A percentile compares a stretch with the other conserved stretches of the same genome.
phyloP scores from a whole-genome alignment of 2,888 invertebrate species.

The Pantelozetes paolii region DNA sequence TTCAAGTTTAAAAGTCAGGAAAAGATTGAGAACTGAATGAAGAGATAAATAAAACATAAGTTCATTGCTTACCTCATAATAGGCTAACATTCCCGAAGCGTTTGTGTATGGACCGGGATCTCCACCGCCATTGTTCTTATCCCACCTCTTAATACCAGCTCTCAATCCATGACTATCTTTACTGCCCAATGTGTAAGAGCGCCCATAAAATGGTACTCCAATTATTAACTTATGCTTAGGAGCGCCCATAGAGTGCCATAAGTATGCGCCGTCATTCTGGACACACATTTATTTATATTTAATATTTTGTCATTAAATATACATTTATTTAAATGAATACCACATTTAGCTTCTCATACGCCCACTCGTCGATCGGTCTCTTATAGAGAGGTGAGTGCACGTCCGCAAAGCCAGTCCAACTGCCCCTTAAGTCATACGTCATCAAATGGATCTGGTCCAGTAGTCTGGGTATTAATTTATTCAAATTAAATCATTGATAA shows the following conservation, averaged over 20 bases:
- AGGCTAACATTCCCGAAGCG: constrained; percentile 81
- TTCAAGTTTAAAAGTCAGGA: too few species aligned
- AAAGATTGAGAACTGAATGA: too few species aligned
- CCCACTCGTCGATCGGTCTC: constrained; percentile 74
- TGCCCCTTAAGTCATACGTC: constrained; percentile 49
- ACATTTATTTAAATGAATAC: constrained; percentile 62
- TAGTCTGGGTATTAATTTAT: constrained; percentile 31
- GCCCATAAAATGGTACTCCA: constrained; percentile 82
- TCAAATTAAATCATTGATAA: too few species aligned
- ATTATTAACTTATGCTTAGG: constrained; percentile 79
- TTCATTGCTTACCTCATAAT: constrained; percentile 60
- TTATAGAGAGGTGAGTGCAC: constrained; percentile 80
- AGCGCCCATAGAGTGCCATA: constrained; percentile 86
- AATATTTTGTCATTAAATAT: constrained; percentile 1
- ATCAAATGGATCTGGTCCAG: constrained; percentile 48
- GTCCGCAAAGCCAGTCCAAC: constrained; percentile 84
- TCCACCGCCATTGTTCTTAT: constrained; percentile 65
- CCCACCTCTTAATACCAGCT: constrained; percentile 84
- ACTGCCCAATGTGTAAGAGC: constrained; percentile 75
- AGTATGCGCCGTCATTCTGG: constrained; percentile 77
- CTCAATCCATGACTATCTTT: constrained; percentile 74
- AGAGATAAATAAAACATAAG: constrained; percentile 4
- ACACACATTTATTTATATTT: background rate
- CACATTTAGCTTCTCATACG: constrained; percentile 82
- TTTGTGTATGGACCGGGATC: constrained; percentile 77